Conservation (phyloP, 2,113 vertebrate species). For the Psilopsiagon aymara region DNA sequence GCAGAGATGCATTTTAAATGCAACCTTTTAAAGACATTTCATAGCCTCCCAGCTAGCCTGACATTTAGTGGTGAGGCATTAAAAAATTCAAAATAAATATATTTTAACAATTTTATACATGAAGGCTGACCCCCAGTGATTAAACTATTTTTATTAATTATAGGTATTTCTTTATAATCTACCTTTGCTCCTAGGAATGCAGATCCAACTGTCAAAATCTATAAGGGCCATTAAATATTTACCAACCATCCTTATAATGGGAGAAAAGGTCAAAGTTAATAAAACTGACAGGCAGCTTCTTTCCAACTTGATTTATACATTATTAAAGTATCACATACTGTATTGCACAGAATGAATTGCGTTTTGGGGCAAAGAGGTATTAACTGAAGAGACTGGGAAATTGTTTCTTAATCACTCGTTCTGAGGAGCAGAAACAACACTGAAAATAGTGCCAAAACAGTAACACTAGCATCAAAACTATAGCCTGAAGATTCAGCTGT, state of each 20-base stretch:
- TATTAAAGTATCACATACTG: constrained; percentile 72
- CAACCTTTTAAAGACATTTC: background rate
- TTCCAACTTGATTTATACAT: constrained; percentile 75
- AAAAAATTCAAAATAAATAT: background rate
- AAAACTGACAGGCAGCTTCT: constrained; percentile 78
- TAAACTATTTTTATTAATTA: constrained; percentile 67
- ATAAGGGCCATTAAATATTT: constrained; percentile 83
- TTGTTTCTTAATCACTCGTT: constrained; percentile 14
- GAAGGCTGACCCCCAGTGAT: constrained; percentile 14
- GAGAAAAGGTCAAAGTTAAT: constrained; percentile 86
- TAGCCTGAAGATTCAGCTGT: background rate
- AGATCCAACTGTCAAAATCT: constrained; percentile 75
- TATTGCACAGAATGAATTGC: constrained; percentile 32
- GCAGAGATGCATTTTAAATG: background rate
- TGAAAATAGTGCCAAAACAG: background rate
- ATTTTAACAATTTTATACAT: background rate
- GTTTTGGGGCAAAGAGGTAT: background rate
- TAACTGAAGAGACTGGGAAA: constrained; percentile 47
- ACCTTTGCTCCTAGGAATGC: constrained; percentile 63
- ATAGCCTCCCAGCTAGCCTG: background rate
- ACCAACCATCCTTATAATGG: constrained; percentile 76
- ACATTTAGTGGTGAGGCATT: background rate
- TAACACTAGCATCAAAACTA: background rate
- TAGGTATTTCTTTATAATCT: background rate
- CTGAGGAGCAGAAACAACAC: constrained; percentile 22